Conservation (phyloP, 2,113 vertebrate genomes). For the Nannospalax galili region DNA sequence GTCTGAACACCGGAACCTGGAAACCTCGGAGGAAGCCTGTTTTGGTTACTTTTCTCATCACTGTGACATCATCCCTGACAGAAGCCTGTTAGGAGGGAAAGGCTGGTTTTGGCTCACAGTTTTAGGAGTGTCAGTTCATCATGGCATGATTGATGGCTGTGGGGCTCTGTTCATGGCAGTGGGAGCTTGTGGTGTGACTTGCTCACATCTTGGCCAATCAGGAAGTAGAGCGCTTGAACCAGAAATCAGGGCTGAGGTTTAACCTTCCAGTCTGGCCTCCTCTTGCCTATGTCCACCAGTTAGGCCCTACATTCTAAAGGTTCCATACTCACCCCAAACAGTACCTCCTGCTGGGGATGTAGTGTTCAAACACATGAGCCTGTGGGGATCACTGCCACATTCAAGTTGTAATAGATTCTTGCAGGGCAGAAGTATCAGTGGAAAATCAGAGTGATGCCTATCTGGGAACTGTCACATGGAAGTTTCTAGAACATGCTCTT, state of each 20-base stretch:
- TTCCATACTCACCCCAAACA: neutral
- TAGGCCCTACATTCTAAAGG: neutral
- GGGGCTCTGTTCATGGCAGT: neutral
- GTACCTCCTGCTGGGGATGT: neutral
- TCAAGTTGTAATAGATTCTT: neutral
- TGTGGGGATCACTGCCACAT: too few species aligned
- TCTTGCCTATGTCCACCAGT: neutral
- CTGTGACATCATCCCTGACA: neutral
- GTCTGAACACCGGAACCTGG: neutral
- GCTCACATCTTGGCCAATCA: neutral
- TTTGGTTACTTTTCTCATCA: neutral
- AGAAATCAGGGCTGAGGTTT: neutral
- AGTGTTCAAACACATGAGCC: neutral
- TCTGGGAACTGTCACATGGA: fast-evolving
- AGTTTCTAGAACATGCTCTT: neutral
- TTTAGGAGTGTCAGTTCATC: too few species aligned
- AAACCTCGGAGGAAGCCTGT: neutral
- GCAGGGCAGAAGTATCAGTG: fast-evolving
- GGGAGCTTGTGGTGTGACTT: neutral
- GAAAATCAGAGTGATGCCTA: neutral
- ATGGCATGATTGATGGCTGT: neutral
- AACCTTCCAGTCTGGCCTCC: neutral
- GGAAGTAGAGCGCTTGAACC: neutral
- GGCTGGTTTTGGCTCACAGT: neutral
- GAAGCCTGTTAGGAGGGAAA: neutral